A percentile compares a stretch with the other conserved stretches of the same genome.
phyloP scores from a whole-genome alignment of 1,140 invertebrate genomes.

The Halesus radiatus region DNA sequence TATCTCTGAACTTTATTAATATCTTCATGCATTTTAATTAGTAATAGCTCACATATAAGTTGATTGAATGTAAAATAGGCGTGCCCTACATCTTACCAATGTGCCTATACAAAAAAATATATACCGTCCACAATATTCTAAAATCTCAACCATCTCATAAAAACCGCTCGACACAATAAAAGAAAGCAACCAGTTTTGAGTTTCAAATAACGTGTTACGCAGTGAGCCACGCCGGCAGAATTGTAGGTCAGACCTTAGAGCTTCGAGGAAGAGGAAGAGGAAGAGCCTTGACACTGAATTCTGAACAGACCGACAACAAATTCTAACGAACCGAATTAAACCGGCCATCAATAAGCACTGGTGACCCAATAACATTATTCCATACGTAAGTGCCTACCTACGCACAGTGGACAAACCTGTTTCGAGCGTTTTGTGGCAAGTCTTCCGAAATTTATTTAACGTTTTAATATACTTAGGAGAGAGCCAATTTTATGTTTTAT shows the following conservation, averaged over 20 bases:
- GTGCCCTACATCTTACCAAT: too few relatives aligned
- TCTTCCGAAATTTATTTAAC: too few relatives aligned
- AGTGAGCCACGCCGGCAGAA: too few relatives aligned
- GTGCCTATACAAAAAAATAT: too few relatives aligned
- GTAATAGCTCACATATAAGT: too few relatives aligned
- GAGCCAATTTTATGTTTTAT: too few relatives aligned
- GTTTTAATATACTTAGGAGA: too few relatives aligned
- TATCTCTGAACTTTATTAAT: too few relatives aligned
- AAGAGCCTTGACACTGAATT: constrained; percentile 22
- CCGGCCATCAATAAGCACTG: background rate
- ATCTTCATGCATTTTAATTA: too few relatives aligned
- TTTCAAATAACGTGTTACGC: constrained; percentile 13
- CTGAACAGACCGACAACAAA: background rate
- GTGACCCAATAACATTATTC: constrained; percentile 34
- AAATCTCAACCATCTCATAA: background rate
- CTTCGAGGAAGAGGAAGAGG: background rate
- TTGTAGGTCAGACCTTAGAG: too few relatives aligned
- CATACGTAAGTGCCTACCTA: constrained; percentile 12
- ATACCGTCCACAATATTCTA: background rate
- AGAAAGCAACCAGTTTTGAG: background rate
- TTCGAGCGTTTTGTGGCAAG: background rate
- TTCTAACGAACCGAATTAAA: constrained; percentile 4
- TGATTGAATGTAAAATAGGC: too few relatives aligned
- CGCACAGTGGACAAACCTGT: background rate
- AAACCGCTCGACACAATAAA: background rate